A percentile compares a stretch with the other conserved stretches of the same genome.
Evolutionary conservation across 2,113 vertebrate species (phyloP).

Genomic region (Muntiacus muntjak): DNA sequence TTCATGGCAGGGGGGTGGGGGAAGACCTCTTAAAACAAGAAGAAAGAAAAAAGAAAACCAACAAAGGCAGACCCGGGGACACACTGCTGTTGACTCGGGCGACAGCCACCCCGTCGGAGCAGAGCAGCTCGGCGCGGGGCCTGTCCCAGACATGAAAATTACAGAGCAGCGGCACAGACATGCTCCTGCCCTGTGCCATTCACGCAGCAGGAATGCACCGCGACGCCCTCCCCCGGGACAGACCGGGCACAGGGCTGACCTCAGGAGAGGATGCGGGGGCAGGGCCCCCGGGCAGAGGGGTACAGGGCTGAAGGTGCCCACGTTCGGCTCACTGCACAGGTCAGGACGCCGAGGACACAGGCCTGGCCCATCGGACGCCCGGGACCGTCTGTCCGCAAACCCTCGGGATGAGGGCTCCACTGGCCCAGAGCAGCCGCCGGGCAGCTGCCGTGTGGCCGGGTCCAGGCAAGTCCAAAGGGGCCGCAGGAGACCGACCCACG

Average conservation of each 20-base stretch:
- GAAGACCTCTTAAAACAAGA: background rate
- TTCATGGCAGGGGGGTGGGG: background rate
- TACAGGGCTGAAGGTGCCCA: no score
- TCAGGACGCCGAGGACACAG: background rate
- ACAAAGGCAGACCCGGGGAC: background rate
- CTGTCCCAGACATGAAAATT: constrained; percentile 59
- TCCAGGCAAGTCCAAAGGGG: background rate
- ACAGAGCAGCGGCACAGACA: constrained; percentile 37
- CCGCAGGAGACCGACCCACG: background rate
- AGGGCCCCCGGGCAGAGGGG: background rate
- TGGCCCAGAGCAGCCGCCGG: background rate
- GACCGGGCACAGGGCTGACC: background rate
- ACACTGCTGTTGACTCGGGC: background rate
- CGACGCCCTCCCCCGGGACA: background rate
- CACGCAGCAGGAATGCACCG: constrained; percentile 40
- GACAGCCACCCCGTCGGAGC: background rate
- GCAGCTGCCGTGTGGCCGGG: background rate
- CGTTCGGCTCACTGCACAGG: background rate
- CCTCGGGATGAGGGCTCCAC: background rate
- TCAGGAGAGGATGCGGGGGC: background rate
- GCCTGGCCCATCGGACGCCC: rapidly evolving
- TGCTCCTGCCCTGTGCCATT: constrained; percentile 45
- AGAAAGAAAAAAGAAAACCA: background rate
- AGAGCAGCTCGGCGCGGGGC: constrained; percentile 7
- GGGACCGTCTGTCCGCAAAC: background rate